phyloP scores from a whole-genome alignment of 2,797 vertebrate genomes.

The Pangasius djambal region DNA sequence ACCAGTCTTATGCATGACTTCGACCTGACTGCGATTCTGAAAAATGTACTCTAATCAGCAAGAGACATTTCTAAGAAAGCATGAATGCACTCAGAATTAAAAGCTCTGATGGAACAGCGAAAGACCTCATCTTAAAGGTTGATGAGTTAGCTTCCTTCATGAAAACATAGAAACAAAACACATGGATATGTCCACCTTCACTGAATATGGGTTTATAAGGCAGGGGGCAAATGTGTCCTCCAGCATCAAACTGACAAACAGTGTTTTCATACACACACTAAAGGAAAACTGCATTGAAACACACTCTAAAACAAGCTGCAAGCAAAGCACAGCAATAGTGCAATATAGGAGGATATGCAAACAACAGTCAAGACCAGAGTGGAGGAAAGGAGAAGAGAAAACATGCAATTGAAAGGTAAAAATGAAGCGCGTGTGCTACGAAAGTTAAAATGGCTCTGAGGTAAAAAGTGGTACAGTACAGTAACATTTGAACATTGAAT shows the following conservation, averaged over 20 bases:
- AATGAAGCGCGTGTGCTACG: too few species aligned
- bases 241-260: background rate
- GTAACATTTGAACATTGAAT: too few species aligned
- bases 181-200: background rate
- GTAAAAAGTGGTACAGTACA: too few species aligned
- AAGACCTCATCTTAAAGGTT: background rate
- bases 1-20: background rate
- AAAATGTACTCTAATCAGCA: background rate
- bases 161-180: background rate
- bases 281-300: background rate
- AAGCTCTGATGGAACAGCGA: background rate
- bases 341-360: too few species aligned
- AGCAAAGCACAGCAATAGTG: background rate
- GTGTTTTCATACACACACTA: background rate
- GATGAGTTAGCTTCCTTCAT: background rate
- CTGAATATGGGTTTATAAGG: background rate
- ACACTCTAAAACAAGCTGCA: background rate
- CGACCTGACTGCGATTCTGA: background rate
- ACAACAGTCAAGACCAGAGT: too few species aligned
- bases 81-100: background rate
- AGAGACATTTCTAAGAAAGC: background rate
- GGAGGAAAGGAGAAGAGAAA: too few species aligned
- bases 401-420: too few species aligned
- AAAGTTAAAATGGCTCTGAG: too few species aligned
- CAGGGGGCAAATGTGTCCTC: background rate